Conservation (phyloP, 2,888 invertebrate species). For the Thymelicus sylvestris region DNA sequence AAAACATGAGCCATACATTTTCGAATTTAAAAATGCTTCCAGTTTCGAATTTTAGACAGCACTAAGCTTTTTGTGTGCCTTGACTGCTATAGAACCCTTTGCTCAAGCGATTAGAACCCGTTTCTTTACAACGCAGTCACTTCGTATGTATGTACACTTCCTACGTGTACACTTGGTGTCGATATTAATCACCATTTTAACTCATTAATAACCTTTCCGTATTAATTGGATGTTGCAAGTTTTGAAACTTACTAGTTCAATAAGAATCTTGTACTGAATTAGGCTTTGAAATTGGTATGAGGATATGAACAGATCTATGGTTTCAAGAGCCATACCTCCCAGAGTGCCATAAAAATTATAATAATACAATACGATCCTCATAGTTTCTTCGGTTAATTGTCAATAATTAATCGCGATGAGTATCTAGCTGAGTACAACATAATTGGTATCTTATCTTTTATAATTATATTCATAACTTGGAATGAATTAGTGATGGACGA, state of each 20-base stretch:
- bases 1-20: too few species aligned
- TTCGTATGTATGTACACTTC: too few species aligned
- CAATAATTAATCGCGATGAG: neutral
- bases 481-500: slow-evolving; percentile 23
- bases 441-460: slow-evolving; percentile 12
- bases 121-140: slow-evolving; percentile 15
- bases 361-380: neutral
- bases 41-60: neutral
- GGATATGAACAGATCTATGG: too few species aligned
- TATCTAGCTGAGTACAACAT: neutral
- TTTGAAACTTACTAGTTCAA: slow-evolving; percentile 12
- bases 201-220: slow-evolving; percentile 34
- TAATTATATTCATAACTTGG: slow-evolving; percentile 18
- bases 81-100: neutral
- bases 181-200: slow-evolving; percentile 35
- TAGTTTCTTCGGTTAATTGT: neutral
- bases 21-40: too few species aligned
- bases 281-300: too few species aligned
- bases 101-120: slow-evolving; percentile 15
- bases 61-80: neutral
- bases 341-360: neutral
- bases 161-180: slow-evolving; percentile 27
- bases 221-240: slow-evolving; percentile 36
- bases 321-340: neutral
- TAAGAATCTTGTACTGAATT: neutral